A percentile compares a stretch with the other conserved stretches of the same genome.
Evolutionary conservation across 2,888 invertebrate genomes (phyloP).

Genomic region (Hofmannophila pseudospretella): DNA sequence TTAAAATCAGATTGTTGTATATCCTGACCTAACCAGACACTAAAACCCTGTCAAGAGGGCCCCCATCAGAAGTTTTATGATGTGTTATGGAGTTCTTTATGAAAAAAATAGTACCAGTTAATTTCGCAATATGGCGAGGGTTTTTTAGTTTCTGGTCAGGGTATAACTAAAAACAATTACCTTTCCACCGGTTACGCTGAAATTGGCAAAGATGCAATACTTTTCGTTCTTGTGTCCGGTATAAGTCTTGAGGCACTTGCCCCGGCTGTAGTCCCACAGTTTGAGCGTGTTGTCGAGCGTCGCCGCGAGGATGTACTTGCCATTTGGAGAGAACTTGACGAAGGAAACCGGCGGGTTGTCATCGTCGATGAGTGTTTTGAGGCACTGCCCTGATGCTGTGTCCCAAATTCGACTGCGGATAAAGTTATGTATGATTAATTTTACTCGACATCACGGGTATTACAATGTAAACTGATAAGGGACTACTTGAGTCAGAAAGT

Average conservation of each 20-base stretch:
- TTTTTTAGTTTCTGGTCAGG: too few species aligned
- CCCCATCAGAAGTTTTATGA: too few species aligned
- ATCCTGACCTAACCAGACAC: too few species aligned
- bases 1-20: too few species aligned
- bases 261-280: conserved; percentile 99
- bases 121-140: too few species aligned
- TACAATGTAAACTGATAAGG: too few species aligned
- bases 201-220: conserved; percentile 99
- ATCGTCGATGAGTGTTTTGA: conserved; percentile 99
- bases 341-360: conserved; percentile 99
- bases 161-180: too few species aligned
- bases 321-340: conserved; percentile 99
- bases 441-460: too few species aligned
- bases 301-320: conserved; percentile 98
- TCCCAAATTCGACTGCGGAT: conserved; percentile 96
- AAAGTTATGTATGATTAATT: background rate
- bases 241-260: conserved; percentile 98
- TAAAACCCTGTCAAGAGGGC: too few species aligned
- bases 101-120: too few species aligned
- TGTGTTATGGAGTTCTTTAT: too few species aligned
- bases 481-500: too few species aligned
- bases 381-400: conserved; percentile 98
- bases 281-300: conserved; percentile 99
- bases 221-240: conserved; percentile 99
- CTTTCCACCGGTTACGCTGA: conserved; percentile 99